Conservation (phyloP, 2,888 invertebrate species). For the Apodemia hepburni region DNA sequence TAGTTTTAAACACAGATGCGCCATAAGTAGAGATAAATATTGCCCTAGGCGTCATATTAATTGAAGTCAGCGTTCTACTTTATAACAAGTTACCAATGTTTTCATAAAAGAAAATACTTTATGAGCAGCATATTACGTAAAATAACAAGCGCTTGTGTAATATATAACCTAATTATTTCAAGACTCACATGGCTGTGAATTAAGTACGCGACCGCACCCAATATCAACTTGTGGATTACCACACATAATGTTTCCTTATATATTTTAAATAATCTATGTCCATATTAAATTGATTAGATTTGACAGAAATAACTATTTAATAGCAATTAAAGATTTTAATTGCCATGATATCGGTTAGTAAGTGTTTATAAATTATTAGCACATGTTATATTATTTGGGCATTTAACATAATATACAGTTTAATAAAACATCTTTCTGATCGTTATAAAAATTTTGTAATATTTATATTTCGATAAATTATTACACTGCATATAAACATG, state of each 20-base stretch:
- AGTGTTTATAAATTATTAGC: no score
- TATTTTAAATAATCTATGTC: background rate
- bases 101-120: conserved; percentile 4
- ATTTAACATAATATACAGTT: no score
- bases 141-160: background rate
- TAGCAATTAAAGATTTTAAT: no score
- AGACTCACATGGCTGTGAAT: conserved; percentile 10
- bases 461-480: no score
- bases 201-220: conserved; percentile 10
- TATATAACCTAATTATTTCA: conserved; percentile 10
- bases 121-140: conserved; percentile 2
- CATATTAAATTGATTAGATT: no score
- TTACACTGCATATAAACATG: no score
- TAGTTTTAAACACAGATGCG: background rate
- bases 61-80: background rate
- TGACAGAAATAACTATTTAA: no score
- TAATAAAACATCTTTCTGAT: no score
- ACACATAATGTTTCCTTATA: background rate
- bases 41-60: background rate
- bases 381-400: no score
- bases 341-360: no score
- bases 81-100: background rate
- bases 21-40: background rate
- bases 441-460: no score
- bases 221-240: background rate